phyloP scores from a whole-genome alignment of 2,113 vertebrate genomes.

The Aspiorhynchus laticeps region DNA sequence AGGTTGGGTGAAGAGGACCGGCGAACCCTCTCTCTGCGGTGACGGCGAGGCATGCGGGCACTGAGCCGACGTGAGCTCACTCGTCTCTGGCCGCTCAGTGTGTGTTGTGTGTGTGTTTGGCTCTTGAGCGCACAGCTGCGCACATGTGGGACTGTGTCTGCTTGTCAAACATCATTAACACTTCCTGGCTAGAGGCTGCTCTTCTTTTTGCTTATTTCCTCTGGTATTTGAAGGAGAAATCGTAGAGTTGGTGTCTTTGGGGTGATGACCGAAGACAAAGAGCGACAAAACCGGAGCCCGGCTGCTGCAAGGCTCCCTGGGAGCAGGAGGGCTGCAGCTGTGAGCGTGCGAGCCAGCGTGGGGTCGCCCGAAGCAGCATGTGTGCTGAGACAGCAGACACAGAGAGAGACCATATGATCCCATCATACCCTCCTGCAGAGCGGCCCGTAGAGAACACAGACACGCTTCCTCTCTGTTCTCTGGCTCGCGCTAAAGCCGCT shows the following conservation, averaged over 20 bases:
- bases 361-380: slow-evolving; percentile 37
- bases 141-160: slow-evolving; percentile 19
- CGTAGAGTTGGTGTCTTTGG: not conserved
- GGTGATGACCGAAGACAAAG: not conserved
- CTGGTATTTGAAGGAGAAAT: slow-evolving; percentile 13
- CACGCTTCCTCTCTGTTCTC: not conserved
- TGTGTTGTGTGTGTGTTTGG: slow-evolving; percentile 10
- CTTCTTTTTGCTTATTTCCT: slow-evolving; percentile 18
- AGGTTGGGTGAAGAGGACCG: too few species aligned
- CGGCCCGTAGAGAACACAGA: slow-evolving; percentile 39
- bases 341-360: slow-evolving; percentile 12
- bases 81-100: too few species aligned
- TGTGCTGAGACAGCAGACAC: slow-evolving; percentile 37
- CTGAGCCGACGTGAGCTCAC: too few species aligned
- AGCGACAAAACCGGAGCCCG: not conserved
- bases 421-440: slow-evolving; percentile 29
- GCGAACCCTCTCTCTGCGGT: too few species aligned
- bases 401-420: slow-evolving; percentile 42
- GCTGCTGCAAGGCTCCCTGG: not conserved
- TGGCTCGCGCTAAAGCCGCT: not conserved
- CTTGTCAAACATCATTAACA: slow-evolving; percentile 35
- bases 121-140: slow-evolving; percentile 32
- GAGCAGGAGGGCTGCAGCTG: slow-evolving; percentile 26
- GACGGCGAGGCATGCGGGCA: too few species aligned
- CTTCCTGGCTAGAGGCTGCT: slow-evolving; percentile 6